These are phyloP conservation scores for Bufo gargarizans DNA, from an alignment of 2,113 vertebrate species.

Conservation along the genomic window DNA sequence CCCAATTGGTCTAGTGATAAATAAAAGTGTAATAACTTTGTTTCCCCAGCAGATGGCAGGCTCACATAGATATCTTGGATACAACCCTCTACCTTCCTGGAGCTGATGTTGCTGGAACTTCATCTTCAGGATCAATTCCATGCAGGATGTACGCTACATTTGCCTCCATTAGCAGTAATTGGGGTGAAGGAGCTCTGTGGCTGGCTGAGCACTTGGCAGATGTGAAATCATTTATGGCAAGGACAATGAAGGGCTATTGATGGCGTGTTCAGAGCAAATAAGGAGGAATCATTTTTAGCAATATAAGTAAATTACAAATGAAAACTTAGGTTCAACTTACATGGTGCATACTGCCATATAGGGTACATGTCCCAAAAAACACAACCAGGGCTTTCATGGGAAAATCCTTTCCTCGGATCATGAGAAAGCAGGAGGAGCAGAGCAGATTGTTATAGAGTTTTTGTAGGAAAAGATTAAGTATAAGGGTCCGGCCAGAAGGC, in stretches of 20 bases:
- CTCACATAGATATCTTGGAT: not conserved
- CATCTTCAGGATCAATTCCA: not conserved
- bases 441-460: too few relatives aligned
- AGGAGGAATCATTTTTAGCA: not conserved
- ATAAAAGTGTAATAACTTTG: not conserved
- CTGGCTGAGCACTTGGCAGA: not conserved
- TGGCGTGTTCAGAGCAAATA: not conserved
- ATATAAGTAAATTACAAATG: too few relatives aligned
- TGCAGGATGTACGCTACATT: slow-evolving; percentile 4
- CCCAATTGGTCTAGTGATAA: too few relatives aligned
- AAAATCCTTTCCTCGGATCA: too few relatives aligned
- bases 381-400: too few relatives aligned
- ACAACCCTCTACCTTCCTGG: not conserved
- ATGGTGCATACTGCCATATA: too few relatives aligned
- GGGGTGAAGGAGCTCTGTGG: not conserved
- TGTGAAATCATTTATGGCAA: not conserved
- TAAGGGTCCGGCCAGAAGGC: too few relatives aligned
- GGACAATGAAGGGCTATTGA: not conserved
- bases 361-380: too few relatives aligned
- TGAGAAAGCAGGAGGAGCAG: too few relatives aligned
- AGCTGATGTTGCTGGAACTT: not conserved
- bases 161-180: not conserved
- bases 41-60: not conserved
- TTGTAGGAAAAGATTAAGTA: too few relatives aligned
- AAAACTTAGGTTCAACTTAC: too few relatives aligned